Conservation (phyloP, 2,113 vertebrate genomes). For the Mohoua ochrocephala region DNA sequence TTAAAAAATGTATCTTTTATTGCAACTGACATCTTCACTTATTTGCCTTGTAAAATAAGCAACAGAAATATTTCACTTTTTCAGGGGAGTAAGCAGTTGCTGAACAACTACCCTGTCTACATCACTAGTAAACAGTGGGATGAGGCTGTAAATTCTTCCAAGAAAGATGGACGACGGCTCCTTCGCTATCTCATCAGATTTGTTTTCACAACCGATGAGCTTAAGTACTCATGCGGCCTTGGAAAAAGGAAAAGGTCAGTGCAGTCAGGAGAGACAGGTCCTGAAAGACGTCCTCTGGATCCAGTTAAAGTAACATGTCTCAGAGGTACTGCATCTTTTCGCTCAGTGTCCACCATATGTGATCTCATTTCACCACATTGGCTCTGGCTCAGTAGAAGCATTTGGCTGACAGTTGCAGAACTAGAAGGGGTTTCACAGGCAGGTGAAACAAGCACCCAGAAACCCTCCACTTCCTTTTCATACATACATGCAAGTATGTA, state of each 20-base stretch:
- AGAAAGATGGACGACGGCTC: slow-evolving; percentile 94
- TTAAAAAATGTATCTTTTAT: slow-evolving; percentile 18
- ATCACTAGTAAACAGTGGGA: slow-evolving; percentile 99
- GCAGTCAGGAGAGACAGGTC: slow-evolving; percentile 93
- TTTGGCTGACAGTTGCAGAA: slow-evolving; percentile 50
- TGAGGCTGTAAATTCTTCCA: slow-evolving; percentile 97
- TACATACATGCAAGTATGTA: background rate
- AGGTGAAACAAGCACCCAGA: slow-evolving; percentile 8
- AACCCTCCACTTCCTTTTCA: background rate
- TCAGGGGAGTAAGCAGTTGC: slow-evolving; percentile 95
- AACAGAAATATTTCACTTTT: slow-evolving; percentile 57
- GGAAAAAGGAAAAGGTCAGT: slow-evolving; percentile 99
- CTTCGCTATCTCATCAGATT: slow-evolving; percentile 98
- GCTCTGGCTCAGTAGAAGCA: slow-evolving; percentile 68
- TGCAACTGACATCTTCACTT: slow-evolving; percentile 45
- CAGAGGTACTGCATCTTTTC: slow-evolving; percentile 92
- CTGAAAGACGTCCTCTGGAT: slow-evolving; percentile 96
- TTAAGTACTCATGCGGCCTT: slow-evolving; percentile 99
- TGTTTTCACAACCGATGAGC: slow-evolving; percentile 98
- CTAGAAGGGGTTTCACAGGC: slow-evolving; percentile 33
- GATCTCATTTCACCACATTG: slow-evolving; percentile 81
- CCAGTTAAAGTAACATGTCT: slow-evolving; percentile 99
- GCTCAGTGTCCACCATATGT: slow-evolving; percentile 76
- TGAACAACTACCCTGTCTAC: slow-evolving; percentile 99
- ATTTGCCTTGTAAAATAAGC: slow-evolving; percentile 36